Evolutionary conservation across 2,797 vertebrate genomes (phyloP).

Genomic region (Pelodytes ibericus): DNA sequence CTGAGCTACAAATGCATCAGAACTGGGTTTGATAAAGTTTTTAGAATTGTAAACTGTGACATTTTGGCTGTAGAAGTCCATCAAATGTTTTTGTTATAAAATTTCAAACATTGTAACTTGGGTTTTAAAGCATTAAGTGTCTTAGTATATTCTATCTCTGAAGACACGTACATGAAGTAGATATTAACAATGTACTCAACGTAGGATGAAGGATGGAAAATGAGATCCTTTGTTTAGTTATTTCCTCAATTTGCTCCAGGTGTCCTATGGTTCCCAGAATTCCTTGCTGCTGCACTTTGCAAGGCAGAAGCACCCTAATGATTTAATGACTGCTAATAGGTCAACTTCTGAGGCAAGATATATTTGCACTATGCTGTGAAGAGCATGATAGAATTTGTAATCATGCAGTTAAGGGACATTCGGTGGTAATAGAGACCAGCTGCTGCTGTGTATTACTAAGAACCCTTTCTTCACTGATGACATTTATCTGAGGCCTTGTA

Average conservation of each 20-base stretch:
- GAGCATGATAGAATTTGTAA: conserved; percentile 73
- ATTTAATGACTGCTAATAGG: conserved; percentile 78
- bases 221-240: not conserved
- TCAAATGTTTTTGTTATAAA: too few species aligned
- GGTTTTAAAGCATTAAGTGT: not conserved
- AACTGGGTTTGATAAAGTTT: too few species aligned
- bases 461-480: not conserved
- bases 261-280: not conserved
- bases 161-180: not conserved
- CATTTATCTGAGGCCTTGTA: not conserved
- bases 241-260: not conserved
- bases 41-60: too few species aligned
- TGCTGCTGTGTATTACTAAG: conserved; percentile 59
- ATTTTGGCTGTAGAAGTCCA: too few species aligned
- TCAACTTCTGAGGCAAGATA: conserved; percentile 65
- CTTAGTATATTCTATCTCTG: not conserved
- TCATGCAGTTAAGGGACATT: conserved; percentile 85
- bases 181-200: not conserved
- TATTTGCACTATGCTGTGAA: conserved; percentile 59
- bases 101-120: too few species aligned
- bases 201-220: not conserved
- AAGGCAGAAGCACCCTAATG: conserved; percentile 70
- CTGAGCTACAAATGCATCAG: too few species aligned
- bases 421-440: conserved; percentile 75
- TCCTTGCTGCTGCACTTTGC: not conserved